Evolutionary conservation across 1,140 invertebrate genomes (phyloP), one percentile per base, ranked within the genome.

Genomic region (Gerris buenoi): DNA sequence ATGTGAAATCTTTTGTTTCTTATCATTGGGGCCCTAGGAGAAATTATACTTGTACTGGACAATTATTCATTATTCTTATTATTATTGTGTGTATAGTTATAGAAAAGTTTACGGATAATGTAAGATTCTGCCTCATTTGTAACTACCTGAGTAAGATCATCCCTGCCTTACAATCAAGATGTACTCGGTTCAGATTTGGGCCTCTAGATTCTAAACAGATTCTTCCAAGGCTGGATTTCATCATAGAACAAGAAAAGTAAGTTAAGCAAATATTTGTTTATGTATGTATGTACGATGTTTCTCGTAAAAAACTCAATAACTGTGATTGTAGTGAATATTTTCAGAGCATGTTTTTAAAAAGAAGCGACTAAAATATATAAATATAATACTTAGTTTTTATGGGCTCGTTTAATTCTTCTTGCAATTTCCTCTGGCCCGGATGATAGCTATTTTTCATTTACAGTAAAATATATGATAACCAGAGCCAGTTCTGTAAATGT

Each of bases 121-220:
- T 96, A 1, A 81, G 97, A 27, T 99, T 99, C 77, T 99, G 97
- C 76, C 88, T 99, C 59, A 98, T 99, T 74, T 98, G 96, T 78
- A 99, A 99, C 79, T 99, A 99, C 77, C 77, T 99, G 58, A 92
- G 91, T 68, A 98, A 98, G 81, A 98, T 99, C 26, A 99, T 97
- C 71, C 97, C 97, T 25, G 96, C 97, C 1, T 79, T 99, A 56
- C 97, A 99, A 77, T 99, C 97, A 23, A 81, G 97, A 69, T 99
- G 97, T 77, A 99, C 96, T 0, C 84, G 95, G 67, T 99, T 99
- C 74, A 84, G 97, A 67, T 99, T 99, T 79, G 95, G 92, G 2
- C 97, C 97, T 1, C 79, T 99, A 0, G 83, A 83, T 15, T 77
- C 84, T 5, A 84, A 87, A 25, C 95, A 97, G 80, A 97, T 99